Base-by-base conservation (phyloP, 2,888 invertebrate species). In the Drosophila algonquin region DNA sequence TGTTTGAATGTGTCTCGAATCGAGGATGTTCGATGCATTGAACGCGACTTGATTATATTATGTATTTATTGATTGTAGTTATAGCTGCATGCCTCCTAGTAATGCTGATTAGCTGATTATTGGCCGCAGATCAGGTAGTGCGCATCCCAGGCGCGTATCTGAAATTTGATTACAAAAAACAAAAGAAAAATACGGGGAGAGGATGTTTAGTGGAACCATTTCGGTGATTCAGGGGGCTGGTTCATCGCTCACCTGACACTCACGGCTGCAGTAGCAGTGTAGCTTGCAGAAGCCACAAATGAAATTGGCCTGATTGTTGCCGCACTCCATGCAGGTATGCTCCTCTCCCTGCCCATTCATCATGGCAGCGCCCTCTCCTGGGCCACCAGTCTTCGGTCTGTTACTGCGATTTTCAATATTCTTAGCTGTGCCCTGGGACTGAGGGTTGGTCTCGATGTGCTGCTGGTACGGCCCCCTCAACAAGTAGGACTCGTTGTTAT, bases 191-290 rank as follows among this genome's bases (percentile, higher is more conserved):
- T 2, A 21, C 21, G 21, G 3, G 21, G 21, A 21, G 8, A 30
- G 7, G 30, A 30, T 8, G 30, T 46, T 27, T 3, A 35, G 35
- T 54, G 35, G 35, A 35, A 35, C 12, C 12, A 35, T 35, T 12
- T 35, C 12, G 12, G 12, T 35, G 40, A n/a, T 40, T 40, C 2
- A 6, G 14, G 14, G 6, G 40, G 40, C 2, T 6, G n/a, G n/a
- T 7, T 6, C 6, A 18, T 1, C 8, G 77, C 90, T 90, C 92
- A 98, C 98, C 95, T 98, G 98, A 92, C 98, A 98, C 77, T 97
- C 96, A 62, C 97, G 94, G 90, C 97, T 97, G 94, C 98, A 98
- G 92, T 98, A 98, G 97, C 98, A 98, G 93, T 97, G 97, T 93
- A 96, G 97, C 78, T 96, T 96, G 92, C 97, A 98, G 56, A 96